phyloP scores from a whole-genome alignment of 1,140 invertebrate genomes.

The Potamilus streckersoni region DNA sequence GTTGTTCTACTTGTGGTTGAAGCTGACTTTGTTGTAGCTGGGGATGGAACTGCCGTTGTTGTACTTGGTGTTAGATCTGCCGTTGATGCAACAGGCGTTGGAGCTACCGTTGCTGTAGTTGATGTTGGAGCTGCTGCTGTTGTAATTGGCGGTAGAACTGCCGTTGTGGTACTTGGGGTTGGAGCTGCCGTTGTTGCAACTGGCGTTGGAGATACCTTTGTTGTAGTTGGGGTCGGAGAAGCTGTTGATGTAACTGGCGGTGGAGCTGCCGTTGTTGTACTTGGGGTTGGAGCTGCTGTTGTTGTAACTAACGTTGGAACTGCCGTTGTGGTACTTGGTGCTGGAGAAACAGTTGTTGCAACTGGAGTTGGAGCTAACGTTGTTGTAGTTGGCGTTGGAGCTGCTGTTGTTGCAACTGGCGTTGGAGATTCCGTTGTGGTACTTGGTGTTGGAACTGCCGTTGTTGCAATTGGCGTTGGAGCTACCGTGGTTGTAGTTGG shows the following conservation, averaged over 20 bases:
- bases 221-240: background rate
- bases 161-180: background rate
- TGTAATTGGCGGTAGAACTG: background rate
- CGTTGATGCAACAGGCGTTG: background rate
- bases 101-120: background rate
- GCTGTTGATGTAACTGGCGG: no score
- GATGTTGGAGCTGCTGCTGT: background rate
- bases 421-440: background rate
- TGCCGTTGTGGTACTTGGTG: background rate
- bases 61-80: background rate
- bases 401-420: background rate
- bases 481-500: conserved; percentile 9
- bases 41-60: no score
- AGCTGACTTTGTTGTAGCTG: no score
- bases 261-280: no score
- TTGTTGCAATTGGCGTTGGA: conserved; percentile 9
- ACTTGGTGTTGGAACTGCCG: conserved; percentile 8
- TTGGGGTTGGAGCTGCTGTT: no score
- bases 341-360: background rate
- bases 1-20: no score
- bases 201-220: background rate
- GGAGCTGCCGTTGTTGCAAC: background rate
- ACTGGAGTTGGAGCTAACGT: background rate
- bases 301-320: no score
- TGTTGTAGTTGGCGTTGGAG: background rate